Conservation (phyloP, 2,113 vertebrate genomes). For the Cochlearius cochlearius region DNA sequence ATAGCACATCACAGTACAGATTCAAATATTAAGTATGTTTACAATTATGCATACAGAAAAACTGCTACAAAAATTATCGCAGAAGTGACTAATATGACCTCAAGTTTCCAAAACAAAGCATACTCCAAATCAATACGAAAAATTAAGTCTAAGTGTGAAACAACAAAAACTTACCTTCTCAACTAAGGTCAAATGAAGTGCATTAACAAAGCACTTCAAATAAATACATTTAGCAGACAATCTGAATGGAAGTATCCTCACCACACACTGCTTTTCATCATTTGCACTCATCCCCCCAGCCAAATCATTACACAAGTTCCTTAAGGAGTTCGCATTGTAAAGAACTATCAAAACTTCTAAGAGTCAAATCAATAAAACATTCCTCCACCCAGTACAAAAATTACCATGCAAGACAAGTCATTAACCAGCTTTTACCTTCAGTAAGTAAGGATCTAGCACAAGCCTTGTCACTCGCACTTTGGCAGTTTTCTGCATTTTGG, state of each 20-base stretch:
- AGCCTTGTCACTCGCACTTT: slow-evolving; percentile 95
- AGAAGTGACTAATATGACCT: neutral
- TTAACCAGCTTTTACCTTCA: slow-evolving; percentile 83
- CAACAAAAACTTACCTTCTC: neutral
- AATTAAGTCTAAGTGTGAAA: neutral
- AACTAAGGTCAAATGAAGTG: neutral
- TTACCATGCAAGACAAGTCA: neutral
- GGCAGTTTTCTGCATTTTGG: slow-evolving; percentile 93
- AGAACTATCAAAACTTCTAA: neutral
- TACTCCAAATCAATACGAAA: neutral
- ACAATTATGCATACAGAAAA: neutral
- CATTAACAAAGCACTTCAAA: neutral
- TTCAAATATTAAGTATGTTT: neutral
- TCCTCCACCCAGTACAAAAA: neutral
- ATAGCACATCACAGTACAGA: neutral
- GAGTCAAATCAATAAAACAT: neutral
- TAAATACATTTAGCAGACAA: neutral
- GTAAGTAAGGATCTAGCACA: slow-evolving; percentile 89
- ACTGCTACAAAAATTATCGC: neutral
- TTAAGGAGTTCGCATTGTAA: neutral
- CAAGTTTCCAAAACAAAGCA: neutral
- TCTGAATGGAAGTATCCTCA: neutral
- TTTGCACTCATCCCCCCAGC: neutral
- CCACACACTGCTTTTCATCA: neutral
- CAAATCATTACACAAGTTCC: neutral